Evolutionary conservation across 2,797 vertebrate species (phyloP).

Genomic region (Poeciliopsis infans): DNA sequence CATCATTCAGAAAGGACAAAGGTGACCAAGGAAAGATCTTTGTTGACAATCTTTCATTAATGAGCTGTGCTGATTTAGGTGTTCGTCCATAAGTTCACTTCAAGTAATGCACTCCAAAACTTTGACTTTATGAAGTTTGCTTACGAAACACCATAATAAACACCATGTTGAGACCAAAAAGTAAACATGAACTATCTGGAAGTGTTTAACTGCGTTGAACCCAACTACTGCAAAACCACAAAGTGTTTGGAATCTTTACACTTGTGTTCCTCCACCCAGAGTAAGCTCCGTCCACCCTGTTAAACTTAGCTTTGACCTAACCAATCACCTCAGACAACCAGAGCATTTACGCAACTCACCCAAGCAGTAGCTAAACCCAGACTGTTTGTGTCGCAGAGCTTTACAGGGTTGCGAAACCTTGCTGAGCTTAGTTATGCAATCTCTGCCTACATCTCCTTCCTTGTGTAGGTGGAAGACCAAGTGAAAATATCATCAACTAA

Average conservation of each 20-base stretch:
- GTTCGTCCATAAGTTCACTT: neutral
- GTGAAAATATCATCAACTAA: neutral
- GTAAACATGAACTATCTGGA: neutral
- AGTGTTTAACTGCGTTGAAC: no score
- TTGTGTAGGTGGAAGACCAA: neutral
- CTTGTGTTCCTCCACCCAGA: neutral
- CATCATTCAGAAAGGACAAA: no score
- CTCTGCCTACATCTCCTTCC: neutral
- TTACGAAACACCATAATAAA: neutral
- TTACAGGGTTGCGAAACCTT: slow-evolving; percentile 31
- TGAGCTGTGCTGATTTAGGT: neutral
- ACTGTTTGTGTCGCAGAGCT: slow-evolving; percentile 19
- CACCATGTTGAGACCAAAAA: no score
- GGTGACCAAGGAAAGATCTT: neutral
- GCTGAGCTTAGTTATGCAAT: slow-evolving; percentile 26
- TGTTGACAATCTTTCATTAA: neutral
- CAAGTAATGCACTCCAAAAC: neutral
- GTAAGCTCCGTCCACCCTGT: neutral
- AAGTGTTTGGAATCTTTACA: neutral
- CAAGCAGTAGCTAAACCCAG: slow-evolving; percentile 40
- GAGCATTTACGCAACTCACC: slow-evolving; percentile 33
- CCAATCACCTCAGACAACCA: slow-evolving; percentile 5
- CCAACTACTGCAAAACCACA: neutral
- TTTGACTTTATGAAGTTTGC: neutral
- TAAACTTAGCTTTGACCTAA: slow-evolving; percentile 9